phyloP scores from a whole-genome alignment of 2,888 invertebrate genomes.

The Geophilus truncorum region DNA sequence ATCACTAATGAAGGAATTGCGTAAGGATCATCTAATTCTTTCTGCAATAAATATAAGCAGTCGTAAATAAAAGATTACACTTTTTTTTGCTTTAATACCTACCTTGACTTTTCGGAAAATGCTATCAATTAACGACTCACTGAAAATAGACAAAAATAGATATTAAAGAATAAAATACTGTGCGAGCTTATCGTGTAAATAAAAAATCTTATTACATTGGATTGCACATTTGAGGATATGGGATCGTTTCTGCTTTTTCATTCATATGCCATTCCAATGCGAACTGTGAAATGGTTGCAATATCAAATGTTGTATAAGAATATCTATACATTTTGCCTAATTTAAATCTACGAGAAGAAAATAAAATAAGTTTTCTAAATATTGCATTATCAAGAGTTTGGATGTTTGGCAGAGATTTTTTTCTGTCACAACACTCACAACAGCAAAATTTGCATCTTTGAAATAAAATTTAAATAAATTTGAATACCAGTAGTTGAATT shows the following conservation, averaged over 20 bases:
- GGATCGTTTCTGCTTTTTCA: not conserved
- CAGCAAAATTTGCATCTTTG: too few species aligned
- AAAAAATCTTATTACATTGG: not conserved
- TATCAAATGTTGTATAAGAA: not conserved
- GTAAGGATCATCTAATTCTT: constrained; percentile 28
- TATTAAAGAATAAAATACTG: not conserved
- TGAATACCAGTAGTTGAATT: too few species aligned
- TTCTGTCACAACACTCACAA: too few species aligned
- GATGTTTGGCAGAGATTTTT: too few species aligned
- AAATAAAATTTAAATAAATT: too few species aligned
- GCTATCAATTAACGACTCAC: not conserved
- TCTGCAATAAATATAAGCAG: not conserved
- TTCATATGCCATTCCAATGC: not conserved
- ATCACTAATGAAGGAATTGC: constrained; percentile 23
- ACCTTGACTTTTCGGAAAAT: not conserved
- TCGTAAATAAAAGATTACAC: not conserved
- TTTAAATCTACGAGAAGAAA: not conserved
- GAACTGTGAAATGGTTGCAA: not conserved
- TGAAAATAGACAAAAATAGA: not conserved
- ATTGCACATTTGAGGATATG: not conserved
- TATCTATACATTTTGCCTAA: not conserved
- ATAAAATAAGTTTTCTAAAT: too few species aligned
- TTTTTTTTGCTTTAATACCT: not conserved
- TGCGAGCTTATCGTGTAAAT: not conserved
- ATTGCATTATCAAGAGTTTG: too few species aligned